Evolutionary conservation across 1,140 invertebrate species (phyloP).

Genomic region (Dreissena rostriformis): DNA sequence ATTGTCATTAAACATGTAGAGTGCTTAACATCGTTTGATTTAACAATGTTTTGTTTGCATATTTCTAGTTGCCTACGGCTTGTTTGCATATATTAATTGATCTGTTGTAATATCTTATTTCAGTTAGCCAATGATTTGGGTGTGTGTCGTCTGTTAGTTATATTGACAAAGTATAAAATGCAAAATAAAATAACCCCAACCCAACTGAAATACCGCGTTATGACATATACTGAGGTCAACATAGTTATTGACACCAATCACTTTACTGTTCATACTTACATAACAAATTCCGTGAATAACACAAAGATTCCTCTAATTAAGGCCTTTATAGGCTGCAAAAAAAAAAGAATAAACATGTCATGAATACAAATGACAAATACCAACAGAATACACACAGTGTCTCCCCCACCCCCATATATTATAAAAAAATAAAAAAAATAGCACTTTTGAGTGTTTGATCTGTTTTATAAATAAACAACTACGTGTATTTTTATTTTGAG

Average conservation of each 20-base stretch:
- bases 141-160: neutral
- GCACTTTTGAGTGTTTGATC: neutral
- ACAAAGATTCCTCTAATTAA: slow-evolving; percentile 19
- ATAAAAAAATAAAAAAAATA: neutral
- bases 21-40: too few species aligned
- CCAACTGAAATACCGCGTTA: neutral
- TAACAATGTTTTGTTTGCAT: too few species aligned
- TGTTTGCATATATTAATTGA: too few species aligned
- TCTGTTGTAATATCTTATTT: neutral
- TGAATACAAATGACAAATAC: neutral
- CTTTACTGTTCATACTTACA: slow-evolving; percentile 17
- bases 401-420: neutral
- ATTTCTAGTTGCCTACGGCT: too few species aligned
- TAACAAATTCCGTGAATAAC: slow-evolving; percentile 23
- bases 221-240: neutral
- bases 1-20: too few species aligned
- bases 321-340: slow-evolving; percentile 43
- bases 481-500: neutral
- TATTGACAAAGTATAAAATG: neutral
- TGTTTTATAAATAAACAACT: neutral
- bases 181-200: neutral
- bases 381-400: neutral
- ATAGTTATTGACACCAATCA: neutral
- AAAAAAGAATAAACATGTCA: neutral
- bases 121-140: neutral